Conservation (phyloP, 2,113 vertebrate genomes). For the Candoia aspera region DNA sequence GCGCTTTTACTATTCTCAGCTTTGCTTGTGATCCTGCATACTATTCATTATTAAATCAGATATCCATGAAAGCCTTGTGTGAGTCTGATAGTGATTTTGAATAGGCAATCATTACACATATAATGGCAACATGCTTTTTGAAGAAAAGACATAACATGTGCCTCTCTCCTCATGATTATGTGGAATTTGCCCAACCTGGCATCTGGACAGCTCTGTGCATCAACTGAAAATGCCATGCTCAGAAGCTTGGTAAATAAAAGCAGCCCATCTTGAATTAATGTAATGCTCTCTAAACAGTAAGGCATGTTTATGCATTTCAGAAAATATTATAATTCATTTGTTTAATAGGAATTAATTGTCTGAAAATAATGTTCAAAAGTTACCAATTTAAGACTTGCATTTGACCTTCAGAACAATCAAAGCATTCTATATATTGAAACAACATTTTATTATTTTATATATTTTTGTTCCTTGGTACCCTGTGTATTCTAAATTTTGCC, state of each 20-base stretch:
- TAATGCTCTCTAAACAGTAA: background rate
- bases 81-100: too few relatives aligned
- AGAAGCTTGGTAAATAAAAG: background rate
- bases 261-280: background rate
- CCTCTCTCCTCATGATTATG: background rate
- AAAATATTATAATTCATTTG: background rate
- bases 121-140: background rate
- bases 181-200: background rate
- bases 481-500: background rate
- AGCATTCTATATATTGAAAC: background rate
- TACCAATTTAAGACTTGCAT: background rate
- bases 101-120: too few relatives aligned
- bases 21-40: too few relatives aligned
- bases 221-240: background rate
- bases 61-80: too few relatives aligned
- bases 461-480: background rate
- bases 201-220: background rate
- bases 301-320: background rate
- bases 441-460: background rate
- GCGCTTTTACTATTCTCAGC: too few relatives aligned
- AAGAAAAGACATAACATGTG: background rate
- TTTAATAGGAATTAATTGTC: background rate
- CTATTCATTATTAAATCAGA: too few relatives aligned
- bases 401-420: background rate
- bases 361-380: background rate